Evolutionary conservation across 2,797 vertebrate genomes (phyloP), one percentile per base, ranked within the genome.

Genomic region (Enteromius viviparus): DNA sequence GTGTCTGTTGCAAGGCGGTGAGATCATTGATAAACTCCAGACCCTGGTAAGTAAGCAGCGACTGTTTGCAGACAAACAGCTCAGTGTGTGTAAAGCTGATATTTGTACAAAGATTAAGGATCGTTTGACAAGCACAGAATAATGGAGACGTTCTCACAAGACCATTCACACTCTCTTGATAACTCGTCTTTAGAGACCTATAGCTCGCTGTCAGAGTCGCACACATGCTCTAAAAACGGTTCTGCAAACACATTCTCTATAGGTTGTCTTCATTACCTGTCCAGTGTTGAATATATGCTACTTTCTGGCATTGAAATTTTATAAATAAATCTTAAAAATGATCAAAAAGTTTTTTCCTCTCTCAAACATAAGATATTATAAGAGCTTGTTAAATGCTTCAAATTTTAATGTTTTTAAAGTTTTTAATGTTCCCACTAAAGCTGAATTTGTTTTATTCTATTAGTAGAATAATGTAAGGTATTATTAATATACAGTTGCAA

Each of bases 61-160:
- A 89, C 90, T 93, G 91, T 93, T 91, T 91, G 87, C 91, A 90
- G 93, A 93, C 93, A 95, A 94, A 94, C 91, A 94, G 88, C 81
- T 89, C 91, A 92, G 93, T 96, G 93, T 94, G 93, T 92, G 91
- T 94, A 91, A 96, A 95, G 92, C 92, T 93, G 94, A 93, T 96
- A 96, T 97, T 97, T 97, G 96, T 96, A 95, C 95, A 96, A 94
- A 94, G 94, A 96, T 96, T 96, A 95, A 92, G 92, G 90, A 93
- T 88, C 90, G 92, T 95, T 95, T 89, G 94, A 94, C 90, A 93
- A 91, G 94, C 93, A 93, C 92, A 94, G 94, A 94, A 93, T 92
- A 94, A 95, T 94, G 88, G 90, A 94, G 94, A 94, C 92, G 17
- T 85, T 92, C 91, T 90, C 90, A 91, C 72, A 90, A 91, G 92